phyloP scores from a whole-genome alignment of 30 jellyfish, hydroid and myxozoan genomes.

The Hydra vulgaris region DNA sequence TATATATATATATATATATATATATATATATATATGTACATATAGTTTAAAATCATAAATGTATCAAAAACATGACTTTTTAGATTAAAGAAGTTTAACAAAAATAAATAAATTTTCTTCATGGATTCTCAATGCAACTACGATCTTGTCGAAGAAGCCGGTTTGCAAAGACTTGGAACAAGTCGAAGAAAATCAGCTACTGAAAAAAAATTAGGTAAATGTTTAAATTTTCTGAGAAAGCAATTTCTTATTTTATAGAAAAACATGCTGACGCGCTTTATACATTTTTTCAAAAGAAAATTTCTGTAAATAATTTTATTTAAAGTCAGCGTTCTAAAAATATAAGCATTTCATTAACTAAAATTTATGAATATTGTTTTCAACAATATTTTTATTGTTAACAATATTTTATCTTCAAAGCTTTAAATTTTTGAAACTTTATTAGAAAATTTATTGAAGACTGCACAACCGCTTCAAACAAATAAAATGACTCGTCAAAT shows the following conservation, averaged over 20 bases:
- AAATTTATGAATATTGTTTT: background rate
- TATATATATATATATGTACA: no score
- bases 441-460: background rate
- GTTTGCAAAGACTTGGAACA: background rate
- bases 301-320: no score
- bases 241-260: background rate
- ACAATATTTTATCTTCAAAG: background rate
- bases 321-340: no score
- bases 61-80: background rate
- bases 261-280: background rate
- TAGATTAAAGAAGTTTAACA: background rate
- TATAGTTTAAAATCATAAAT: background rate
- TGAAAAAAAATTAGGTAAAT: background rate
- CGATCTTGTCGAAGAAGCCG: background rate
- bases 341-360: no score
- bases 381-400: background rate
- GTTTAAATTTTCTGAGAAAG: background rate
- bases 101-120: no score
- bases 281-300: no score
- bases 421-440: no score
- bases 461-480: background rate
- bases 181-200: constrained; percentile 1
- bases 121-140: background rate
- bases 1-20: no score
- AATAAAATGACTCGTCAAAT: background rate